Percentiles rank a stretch among this genome's conserved stretches.
These are phyloP conservation scores for Melanotaenia boesemani DNA, from an alignment of 2,797 vertebrate genomes.

Conservation along the genomic window DNA sequence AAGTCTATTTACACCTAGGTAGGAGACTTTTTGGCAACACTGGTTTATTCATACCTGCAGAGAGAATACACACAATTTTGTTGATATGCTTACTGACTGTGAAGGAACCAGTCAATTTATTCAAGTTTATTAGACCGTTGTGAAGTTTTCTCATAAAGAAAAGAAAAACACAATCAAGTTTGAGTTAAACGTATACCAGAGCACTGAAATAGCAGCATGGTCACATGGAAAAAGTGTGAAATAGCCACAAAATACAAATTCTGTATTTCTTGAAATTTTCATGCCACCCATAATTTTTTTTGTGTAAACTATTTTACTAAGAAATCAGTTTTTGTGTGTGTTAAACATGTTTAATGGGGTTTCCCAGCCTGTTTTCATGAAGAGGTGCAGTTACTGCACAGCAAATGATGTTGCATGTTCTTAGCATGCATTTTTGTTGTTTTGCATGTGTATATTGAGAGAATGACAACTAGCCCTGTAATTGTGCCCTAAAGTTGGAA, in stretches of 20 bases:
- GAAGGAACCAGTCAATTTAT: not conserved
- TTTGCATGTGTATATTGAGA: too few relatives aligned
- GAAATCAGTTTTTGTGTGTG: too few relatives aligned
- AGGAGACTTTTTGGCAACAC: slow-evolving; percentile 12
- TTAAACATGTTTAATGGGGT: too few relatives aligned
- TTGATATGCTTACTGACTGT: not conserved
- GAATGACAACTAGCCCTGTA: too few relatives aligned
- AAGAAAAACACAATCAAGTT: not conserved
- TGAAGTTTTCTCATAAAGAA: not conserved
- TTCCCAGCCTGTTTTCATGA: too few relatives aligned
- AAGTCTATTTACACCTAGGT: slow-evolving; percentile 21
- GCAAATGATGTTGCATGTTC: too few relatives aligned
- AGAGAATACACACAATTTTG: not conserved
- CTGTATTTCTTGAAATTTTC: not conserved
- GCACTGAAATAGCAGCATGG: not conserved
- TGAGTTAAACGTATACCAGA: not conserved
- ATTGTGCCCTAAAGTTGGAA: too few relatives aligned
- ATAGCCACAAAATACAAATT: not conserved
- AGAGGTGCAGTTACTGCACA: too few relatives aligned
- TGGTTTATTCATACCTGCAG: slow-evolving; percentile 4
- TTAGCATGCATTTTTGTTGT: too few relatives aligned
- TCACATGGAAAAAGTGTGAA: not conserved
- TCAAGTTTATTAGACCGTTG: not conserved
- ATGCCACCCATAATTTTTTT: too few relatives aligned
- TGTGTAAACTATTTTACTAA: too few relatives aligned